phyloP scores from a whole-genome alignment of 2,113 vertebrate species.

The Notarius quadriscutis region DNA sequence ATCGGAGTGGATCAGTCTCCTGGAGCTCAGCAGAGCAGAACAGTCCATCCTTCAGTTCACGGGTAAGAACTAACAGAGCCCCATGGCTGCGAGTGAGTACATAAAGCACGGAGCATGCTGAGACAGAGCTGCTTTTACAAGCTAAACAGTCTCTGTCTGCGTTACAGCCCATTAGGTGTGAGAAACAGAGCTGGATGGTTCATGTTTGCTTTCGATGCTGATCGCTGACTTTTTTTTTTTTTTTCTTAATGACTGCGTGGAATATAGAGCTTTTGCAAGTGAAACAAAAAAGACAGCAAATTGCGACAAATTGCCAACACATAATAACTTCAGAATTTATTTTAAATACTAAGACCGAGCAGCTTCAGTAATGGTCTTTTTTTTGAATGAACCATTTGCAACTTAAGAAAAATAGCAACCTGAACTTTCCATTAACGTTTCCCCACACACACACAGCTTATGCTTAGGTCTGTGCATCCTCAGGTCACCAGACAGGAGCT shows the following conservation, averaged over 20 bases:
- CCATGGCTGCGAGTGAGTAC: neutral
- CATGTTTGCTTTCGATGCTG: neutral
- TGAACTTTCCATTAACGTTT: neutral
- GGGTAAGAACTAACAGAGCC: constrained; percentile 73
- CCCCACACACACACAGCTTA: too few relatives aligned
- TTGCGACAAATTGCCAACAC: too few relatives aligned
- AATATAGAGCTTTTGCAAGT: neutral
- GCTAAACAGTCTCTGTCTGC: neutral
- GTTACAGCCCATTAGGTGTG: constrained; percentile 14
- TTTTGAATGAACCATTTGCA: neutral
- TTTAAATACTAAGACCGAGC: neutral
- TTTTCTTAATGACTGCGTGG: neutral
- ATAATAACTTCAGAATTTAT: neutral
- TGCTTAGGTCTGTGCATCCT: neutral
- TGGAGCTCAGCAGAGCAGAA: constrained; percentile 87
- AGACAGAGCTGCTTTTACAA: neutral
- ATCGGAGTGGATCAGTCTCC: constrained; percentile 81
- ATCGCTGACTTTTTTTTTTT: neutral
- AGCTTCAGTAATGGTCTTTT: neutral
- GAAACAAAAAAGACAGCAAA: neutral
- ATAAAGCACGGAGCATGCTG: neutral
- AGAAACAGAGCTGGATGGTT: neutral
- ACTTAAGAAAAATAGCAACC: neutral
- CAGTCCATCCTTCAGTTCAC: constrained; percentile 83
- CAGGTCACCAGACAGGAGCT: constrained; percentile 4